phyloP scores from a whole-genome alignment of 2,113 vertebrate genomes.

The Herpetotheres cachinnans region DNA sequence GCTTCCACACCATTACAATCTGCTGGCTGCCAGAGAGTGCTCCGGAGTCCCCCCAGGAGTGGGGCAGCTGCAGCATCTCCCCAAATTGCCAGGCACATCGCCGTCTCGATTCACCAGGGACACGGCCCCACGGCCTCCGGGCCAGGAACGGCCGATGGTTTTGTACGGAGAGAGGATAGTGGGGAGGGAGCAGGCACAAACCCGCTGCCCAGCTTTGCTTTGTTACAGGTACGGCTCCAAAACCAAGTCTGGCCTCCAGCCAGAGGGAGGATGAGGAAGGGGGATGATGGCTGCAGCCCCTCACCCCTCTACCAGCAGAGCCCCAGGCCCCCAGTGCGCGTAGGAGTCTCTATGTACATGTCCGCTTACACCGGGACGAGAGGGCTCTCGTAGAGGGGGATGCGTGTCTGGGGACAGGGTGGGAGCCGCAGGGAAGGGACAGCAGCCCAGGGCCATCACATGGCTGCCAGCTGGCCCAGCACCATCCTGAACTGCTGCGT shows the following conservation, averaged over 20 bases:
- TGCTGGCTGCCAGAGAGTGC: rapidly evolving
- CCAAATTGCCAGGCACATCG: not conserved
- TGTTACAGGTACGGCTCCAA: conserved; percentile 54
- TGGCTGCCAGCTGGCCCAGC: conserved; percentile 86
- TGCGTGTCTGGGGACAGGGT: not conserved
- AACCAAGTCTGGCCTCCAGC: conserved; percentile 45
- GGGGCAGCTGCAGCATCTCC: not conserved
- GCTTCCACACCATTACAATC: not conserved
- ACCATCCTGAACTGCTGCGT: conserved; percentile 93
- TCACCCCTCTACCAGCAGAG: not conserved
- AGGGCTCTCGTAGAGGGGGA: not conserved
- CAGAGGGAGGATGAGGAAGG: not conserved
- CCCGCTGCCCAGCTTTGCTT: conserved; percentile 50
- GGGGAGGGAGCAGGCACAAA: rapidly evolving
- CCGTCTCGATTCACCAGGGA: not conserved
- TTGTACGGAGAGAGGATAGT: not conserved
- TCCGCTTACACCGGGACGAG: conserved; percentile 57
- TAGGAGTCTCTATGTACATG: conserved; percentile 78
- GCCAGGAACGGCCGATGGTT: not conserved
- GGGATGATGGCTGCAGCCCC: not conserved
- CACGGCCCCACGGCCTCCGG: not conserved
- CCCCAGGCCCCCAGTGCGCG: not conserved
- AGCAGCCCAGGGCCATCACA: conserved; percentile 66
- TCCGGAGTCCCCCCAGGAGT: rapidly evolving
- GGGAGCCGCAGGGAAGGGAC: not conserved